Conservation (phyloP, 2,113 vertebrate species). For the Oreocharis arfaki region DNA sequence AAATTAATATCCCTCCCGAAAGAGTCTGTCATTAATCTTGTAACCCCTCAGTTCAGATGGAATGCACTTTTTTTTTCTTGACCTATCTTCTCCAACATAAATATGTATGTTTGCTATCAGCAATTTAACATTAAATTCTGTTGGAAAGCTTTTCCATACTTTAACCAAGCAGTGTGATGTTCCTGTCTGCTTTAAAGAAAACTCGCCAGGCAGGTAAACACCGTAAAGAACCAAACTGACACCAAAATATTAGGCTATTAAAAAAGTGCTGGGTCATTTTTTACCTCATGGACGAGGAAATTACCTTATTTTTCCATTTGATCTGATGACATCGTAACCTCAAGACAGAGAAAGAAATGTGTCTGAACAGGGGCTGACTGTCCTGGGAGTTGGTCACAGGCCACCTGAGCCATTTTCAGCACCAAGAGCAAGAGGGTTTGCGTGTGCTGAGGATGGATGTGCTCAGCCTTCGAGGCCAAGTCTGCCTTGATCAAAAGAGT, state of each 20-base stretch:
- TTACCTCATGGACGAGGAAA: background rate
- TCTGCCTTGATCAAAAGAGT: background rate
- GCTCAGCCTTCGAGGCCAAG: background rate
- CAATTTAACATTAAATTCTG: background rate
- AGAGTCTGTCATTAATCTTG: background rate
- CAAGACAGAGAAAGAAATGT: background rate
- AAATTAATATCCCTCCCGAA: background rate
- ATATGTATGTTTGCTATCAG: background rate
- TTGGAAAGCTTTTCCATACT: background rate
- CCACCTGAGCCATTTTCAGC: background rate
- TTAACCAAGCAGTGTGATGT: background rate
- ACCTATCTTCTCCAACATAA: background rate
- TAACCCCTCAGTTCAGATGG: background rate
- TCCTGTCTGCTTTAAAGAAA: background rate
- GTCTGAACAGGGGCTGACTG: rapidly evolving
- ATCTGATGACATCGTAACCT: background rate
- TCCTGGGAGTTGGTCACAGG: background rate
- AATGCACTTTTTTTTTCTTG: background rate
- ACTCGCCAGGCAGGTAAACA: background rate
- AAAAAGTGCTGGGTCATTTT: background rate
- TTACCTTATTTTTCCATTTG: background rate
- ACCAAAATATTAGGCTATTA: background rate
- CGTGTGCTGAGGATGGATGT: rapidly evolving
- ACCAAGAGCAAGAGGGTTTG: rapidly evolving
- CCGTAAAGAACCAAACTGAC: background rate